A percentile compares a stretch with the other conserved stretches of the same genome.
Evolutionary conservation across 2,888 invertebrate genomes (phyloP).

Genomic region (Pycnomerus fuliginosus): DNA sequence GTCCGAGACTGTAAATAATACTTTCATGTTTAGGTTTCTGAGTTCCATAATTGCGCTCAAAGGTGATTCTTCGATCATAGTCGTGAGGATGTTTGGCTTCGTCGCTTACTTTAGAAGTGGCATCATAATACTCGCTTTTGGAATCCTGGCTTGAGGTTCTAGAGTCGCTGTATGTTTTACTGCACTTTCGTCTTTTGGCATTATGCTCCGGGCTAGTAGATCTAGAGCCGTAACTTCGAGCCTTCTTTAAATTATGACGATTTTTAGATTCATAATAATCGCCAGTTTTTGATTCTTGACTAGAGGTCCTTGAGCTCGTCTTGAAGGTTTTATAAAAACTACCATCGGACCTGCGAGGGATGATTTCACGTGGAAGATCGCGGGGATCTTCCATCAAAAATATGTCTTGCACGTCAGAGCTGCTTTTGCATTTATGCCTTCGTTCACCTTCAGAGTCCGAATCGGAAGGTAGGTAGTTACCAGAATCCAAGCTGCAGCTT

Average conservation of each 20-base stretch:
- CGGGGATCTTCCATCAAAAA: constrained; percentile 78
- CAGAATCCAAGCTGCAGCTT: constrained; percentile 74
- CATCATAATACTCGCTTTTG: constrained; percentile 61
- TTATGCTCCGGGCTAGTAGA: neutral
- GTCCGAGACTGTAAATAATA: constrained; percentile 27
- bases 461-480: constrained; percentile 71
- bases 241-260: too few relatives aligned
- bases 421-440: constrained; percentile 65
- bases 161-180: neutral
- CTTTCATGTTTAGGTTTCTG: constrained; percentile 37
- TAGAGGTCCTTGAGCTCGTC: constrained; percentile 66
- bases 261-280: constrained; percentile 68
- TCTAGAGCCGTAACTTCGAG: neutral
- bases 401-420: constrained; percentile 71
- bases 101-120: constrained; percentile 45
- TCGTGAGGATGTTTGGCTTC: constrained; percentile 34
- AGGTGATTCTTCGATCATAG: constrained; percentile 50
- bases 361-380: constrained; percentile 69
- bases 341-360: constrained; percentile 72
- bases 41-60: constrained; percentile 52
- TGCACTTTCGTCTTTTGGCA: neutral
- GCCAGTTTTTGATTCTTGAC: constrained; percentile 63
- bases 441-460: constrained; percentile 61
- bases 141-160: constrained; percentile 60
- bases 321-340: constrained; percentile 71